phyloP scores from a whole-genome alignment of 2,797 vertebrate genomes.

The Sus cebifrons region DNA sequence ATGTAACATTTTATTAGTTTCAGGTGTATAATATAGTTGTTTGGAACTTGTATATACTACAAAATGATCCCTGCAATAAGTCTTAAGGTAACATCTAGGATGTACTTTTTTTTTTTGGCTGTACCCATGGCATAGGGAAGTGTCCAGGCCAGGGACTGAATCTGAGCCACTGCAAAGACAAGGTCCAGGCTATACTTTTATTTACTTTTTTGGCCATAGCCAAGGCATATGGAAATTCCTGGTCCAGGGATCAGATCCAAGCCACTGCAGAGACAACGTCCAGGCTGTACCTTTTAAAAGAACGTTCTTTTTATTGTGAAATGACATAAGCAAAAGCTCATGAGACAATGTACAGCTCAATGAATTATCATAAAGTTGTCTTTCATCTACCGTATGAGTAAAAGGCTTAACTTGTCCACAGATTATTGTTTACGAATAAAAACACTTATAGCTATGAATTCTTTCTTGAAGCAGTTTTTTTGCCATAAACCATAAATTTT shows the following conservation, averaged over 20 bases:
- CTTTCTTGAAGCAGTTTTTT: background rate
- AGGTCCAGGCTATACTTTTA: too few relatives aligned
- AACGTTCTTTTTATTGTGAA: background rate
- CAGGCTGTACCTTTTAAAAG: background rate
- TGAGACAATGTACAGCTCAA: background rate
- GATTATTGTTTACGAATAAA: background rate
- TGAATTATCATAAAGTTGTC: background rate
- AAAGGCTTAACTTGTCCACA: background rate
- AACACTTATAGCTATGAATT: background rate
- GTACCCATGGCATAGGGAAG: too few relatives aligned
- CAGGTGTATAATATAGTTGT: background rate
- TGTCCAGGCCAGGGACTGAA: too few relatives aligned
- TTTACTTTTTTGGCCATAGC: too few relatives aligned
- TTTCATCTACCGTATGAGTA: background rate
- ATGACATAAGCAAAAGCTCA: background rate
- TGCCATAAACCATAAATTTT: background rate
- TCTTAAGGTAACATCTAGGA: background rate
- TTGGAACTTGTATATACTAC: background rate
- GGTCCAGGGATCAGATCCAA: too few relatives aligned
- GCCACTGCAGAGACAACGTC: background rate
- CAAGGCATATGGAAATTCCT: too few relatives aligned
- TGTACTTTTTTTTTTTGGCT: background rate
- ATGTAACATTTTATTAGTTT: background rate
- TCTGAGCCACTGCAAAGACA: too few relatives aligned
- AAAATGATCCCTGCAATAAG: background rate